A percentile compares a stretch with the other conserved stretches of the same genome.
Evolutionary conservation across 2,113 vertebrate genomes (phyloP).

Genomic region (Serinus canaria): DNA sequence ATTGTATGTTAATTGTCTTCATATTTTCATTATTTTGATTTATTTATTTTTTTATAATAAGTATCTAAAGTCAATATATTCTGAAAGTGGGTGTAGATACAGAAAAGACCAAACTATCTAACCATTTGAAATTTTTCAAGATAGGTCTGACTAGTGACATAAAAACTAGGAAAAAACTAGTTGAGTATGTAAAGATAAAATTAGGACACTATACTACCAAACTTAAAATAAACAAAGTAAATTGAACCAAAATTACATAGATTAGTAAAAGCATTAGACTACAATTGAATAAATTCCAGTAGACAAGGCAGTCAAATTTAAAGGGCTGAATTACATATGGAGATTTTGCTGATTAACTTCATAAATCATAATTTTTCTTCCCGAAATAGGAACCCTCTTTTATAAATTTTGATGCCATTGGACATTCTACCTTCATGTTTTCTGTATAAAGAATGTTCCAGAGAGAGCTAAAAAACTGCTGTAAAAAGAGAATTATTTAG

Average conservation of each 20-base stretch:
- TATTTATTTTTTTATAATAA: background rate
- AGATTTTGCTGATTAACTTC: background rate
- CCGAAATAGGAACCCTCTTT: background rate
- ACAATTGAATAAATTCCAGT: background rate
- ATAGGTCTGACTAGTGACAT: background rate
- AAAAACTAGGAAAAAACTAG: background rate
- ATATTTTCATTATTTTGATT: background rate
- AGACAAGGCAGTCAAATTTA: background rate
- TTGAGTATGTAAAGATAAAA: background rate
- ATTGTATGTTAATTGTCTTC: background rate
- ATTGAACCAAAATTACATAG: background rate
- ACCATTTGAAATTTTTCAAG: background rate
- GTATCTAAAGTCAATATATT: background rate
- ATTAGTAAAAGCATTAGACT: background rate
- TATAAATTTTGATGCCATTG: background rate
- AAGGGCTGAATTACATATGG: background rate
- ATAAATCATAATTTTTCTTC: background rate
- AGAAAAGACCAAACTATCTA: background rate
- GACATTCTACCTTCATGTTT: background rate
- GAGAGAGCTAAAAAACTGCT: background rate
- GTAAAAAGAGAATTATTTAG: background rate
- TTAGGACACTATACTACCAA: background rate
- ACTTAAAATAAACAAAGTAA: background rate
- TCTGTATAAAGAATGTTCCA: background rate
- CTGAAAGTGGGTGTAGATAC: background rate